These are phyloP conservation scores for Panthera leo DNA, from an alignment of 2,113 vertebrate species.

Conservation along the genomic window DNA sequence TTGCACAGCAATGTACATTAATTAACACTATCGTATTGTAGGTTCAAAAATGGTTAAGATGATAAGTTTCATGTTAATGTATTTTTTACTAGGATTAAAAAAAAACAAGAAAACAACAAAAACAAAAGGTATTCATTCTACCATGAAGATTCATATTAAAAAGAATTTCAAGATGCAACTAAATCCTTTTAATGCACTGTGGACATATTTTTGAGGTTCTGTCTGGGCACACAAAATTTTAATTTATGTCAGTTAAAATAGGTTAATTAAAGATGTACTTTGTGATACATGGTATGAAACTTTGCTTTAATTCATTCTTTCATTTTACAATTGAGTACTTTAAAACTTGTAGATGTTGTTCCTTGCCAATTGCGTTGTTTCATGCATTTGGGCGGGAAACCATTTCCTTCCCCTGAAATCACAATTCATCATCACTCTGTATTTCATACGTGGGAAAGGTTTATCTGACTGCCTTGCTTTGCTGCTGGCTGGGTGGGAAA, in stretches of 20 bases:
- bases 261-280: background rate
- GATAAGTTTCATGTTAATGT: background rate
- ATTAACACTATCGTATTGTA: background rate
- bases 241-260: background rate
- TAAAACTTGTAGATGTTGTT: background rate
- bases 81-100: background rate
- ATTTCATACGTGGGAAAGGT: background rate
- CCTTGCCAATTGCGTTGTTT: background rate
- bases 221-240: background rate
- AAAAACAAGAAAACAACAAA: background rate
- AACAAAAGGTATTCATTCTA: background rate
- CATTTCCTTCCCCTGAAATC: background rate
- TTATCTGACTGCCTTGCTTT: background rate
- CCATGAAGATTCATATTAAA: background rate
- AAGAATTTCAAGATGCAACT: background rate
- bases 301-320: background rate
- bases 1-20: background rate
- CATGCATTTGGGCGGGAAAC: background rate
- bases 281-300: background rate
- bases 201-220: background rate
- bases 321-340: background rate
- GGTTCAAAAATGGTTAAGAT: background rate
- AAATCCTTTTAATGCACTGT: background rate
- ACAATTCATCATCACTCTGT: background rate
- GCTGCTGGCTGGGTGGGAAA: background rate